Evolutionary conservation across 2,797 vertebrate genomes (phyloP).

Genomic region (Rhadinocentrus ornatus): DNA sequence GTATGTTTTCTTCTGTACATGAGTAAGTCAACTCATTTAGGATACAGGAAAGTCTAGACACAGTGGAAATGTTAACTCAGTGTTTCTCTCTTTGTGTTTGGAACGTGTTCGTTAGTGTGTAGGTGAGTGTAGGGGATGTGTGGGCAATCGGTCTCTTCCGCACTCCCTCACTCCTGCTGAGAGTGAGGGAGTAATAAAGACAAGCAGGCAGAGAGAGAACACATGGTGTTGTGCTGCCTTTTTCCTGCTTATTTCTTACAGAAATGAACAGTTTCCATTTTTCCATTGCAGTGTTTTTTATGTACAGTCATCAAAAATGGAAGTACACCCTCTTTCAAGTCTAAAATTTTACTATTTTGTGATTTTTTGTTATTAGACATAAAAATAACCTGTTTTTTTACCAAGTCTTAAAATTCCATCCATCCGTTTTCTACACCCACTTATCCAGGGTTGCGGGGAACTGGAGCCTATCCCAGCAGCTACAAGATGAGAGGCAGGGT

Average conservation of each 20-base stretch:
- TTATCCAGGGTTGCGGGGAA: too few species aligned
- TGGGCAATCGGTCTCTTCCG: conserved; percentile 45
- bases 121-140: conserved; percentile 38
- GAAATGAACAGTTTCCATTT: neutral
- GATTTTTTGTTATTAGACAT: too few species aligned
- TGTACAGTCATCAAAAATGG: too few species aligned
- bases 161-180: conserved; percentile 23
- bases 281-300: neutral
- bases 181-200: conserved; percentile 26
- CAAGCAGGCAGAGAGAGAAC: conserved; percentile 1
- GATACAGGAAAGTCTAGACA: neutral
- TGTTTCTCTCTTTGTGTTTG: neutral
- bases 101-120: conserved; percentile 7
- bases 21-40: neutral
- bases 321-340: too few species aligned
- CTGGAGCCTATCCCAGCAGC: too few species aligned
- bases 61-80: neutral
- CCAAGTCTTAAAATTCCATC: too few species aligned
- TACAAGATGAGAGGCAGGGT: too few species aligned
- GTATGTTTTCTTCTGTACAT: neutral
- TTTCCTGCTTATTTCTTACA: neutral
- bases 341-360: too few species aligned
- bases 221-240: conserved; percentile 2
- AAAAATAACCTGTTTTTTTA: too few species aligned
- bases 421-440: too few species aligned